phyloP scores from a whole-genome alignment of 2,797 vertebrate genomes.

The Gouania willdenowi region DNA sequence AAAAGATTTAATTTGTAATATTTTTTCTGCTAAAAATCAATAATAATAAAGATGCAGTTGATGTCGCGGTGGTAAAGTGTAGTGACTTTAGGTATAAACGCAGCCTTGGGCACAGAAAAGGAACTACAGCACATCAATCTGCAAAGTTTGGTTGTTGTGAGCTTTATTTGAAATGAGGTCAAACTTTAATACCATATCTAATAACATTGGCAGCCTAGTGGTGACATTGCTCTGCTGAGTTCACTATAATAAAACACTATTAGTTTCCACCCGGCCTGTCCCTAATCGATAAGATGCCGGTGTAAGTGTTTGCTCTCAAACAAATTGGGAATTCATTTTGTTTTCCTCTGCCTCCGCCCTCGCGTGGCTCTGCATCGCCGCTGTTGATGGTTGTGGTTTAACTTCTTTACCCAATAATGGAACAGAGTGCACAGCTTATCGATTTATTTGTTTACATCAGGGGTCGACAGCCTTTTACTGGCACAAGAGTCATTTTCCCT shows the following conservation, averaged over 20 bases:
- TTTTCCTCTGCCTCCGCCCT: constrained; percentile 31
- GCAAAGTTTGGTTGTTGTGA: constrained; percentile 4
- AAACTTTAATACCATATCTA: constrained; percentile 17
- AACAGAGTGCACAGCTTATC: constrained; percentile 49
- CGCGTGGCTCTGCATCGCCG: constrained; percentile 19
- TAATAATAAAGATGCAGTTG: neutral
- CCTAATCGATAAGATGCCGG: constrained; percentile 50
- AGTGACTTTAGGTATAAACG: constrained; percentile 4
- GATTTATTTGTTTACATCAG: constrained; percentile 64
- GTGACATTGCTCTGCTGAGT: constrained; percentile 27
- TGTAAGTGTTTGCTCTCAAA: constrained; percentile 41
- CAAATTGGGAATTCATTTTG: constrained; percentile 57
- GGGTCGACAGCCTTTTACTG: too few relatives aligned
- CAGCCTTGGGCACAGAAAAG: constrained; percentile 1
- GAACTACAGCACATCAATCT: constrained; percentile 9
- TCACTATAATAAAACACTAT: constrained; percentile 53
- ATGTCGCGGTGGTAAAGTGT: constrained; percentile 4
- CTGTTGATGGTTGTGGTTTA: constrained; percentile 44
- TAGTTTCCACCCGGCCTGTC: constrained; percentile 46
- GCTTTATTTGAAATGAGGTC: constrained; percentile 12
- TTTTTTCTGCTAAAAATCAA: too few relatives aligned
- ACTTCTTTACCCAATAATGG: constrained; percentile 55
- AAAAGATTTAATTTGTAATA: too few relatives aligned
- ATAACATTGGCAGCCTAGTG: constrained; percentile 17
- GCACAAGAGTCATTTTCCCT: too few relatives aligned